Evolutionary conservation across 2,113 vertebrate species (phyloP).

Genomic region (Hemiscyllium ocellatum): DNA sequence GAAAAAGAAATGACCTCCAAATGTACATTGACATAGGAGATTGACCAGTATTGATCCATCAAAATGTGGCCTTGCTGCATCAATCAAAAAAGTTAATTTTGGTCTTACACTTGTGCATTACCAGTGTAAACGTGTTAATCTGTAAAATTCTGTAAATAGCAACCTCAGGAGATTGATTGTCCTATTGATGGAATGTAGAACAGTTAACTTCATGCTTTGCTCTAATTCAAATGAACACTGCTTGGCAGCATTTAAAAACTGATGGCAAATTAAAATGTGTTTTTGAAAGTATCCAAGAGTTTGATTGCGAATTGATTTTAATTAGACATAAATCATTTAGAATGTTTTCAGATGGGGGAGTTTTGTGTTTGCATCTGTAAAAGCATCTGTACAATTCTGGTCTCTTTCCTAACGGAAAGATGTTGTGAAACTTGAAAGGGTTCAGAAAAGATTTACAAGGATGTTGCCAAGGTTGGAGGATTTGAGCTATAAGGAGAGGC

Average conservation of each 20-base stretch:
- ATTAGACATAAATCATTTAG: not conserved
- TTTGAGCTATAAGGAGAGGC: too few species aligned
- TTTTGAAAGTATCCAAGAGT: not conserved
- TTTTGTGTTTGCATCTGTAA: not conserved
- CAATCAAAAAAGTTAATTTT: not conserved
- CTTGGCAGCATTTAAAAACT: not conserved
- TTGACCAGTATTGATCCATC: not conserved
- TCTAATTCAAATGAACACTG: not conserved
- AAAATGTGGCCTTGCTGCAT: not conserved
- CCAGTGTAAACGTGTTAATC: not conserved
- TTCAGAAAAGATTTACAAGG: too few species aligned
- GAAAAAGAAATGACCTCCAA: not conserved
- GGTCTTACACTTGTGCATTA: not conserved
- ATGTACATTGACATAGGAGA: not conserved
- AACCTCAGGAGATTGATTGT: not conserved
- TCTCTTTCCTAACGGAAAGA: too few species aligned
- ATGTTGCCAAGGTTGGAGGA: too few species aligned
- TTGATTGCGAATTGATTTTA: not conserved
- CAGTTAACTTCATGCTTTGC: not conserved
- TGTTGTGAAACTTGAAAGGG: too few species aligned
- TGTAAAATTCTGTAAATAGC: not conserved
- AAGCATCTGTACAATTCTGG: not conserved
- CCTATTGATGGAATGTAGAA: not conserved
- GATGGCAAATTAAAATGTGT: not conserved
- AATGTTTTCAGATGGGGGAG: not conserved